Base-by-base conservation (phyloP, 2,113 vertebrate species). In the Chloroceryle aenea region DNA sequence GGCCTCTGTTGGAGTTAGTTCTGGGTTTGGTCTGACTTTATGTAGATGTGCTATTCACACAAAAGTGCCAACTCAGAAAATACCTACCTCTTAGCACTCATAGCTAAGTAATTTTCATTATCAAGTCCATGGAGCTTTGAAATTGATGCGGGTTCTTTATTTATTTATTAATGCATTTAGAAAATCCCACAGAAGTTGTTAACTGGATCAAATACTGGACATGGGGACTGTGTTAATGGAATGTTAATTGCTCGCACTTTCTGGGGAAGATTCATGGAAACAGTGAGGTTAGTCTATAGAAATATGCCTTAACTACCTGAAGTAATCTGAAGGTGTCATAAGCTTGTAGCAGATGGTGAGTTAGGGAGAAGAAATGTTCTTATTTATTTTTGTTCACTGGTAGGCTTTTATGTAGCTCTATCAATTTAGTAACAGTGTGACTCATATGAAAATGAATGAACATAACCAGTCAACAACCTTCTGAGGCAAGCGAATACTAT, bases 321-420 rank as follows among this genome's bases (percentile, higher is more conserved):
- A 84, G 30, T 38, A 84, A 55, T 81, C 43, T 78, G 74, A 91
- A 97, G 88, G 95, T 95, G 63, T 96, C 76, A 87, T n/a, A 73
- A 94, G 74, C 53, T 82, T 85, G 90, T 93, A 75, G 94, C 95
- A 97, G 92, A 97, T 96, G 96, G 95, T 74, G 79, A 90, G 90
- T 88, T 90, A 80, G 75, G 58, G 20, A 94, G 61, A 89, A 95
- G 63, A 88, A 86, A 53, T 80, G 82, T 94, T 96, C 94, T 80
- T 93, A 73, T 55, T 96, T 97, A 97, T 95, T 97, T 97, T 95
- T 95, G 83, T 80, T 93, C 92, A 29, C 88, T 92, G 86, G 88
- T 88, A 96, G 95, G 94, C 94, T 90, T 58, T 83, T 83, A 58
- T 66, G 58, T 83, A 79, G 77, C 47, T 85, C 69, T 89, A 71